These are phyloP conservation scores for Indicator indicator DNA, from an alignment of 2,113 vertebrate species.

Conservation along the genomic window DNA sequence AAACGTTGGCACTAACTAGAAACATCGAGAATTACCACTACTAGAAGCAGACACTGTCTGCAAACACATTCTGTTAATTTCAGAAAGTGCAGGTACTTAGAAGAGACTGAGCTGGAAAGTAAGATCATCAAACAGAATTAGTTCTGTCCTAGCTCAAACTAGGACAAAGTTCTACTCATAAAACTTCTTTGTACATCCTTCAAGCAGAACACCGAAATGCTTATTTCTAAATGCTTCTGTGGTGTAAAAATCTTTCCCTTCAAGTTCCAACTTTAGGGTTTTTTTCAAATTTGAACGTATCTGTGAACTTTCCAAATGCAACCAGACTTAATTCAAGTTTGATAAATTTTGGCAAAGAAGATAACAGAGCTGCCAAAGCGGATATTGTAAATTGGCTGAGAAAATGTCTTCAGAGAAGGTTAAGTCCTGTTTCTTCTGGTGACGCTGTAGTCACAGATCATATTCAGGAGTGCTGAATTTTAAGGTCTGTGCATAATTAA, in stretches of 20 bases:
- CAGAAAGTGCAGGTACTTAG: no score
- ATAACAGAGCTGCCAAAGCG: slow-evolving; percentile 13
- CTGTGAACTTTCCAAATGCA: slow-evolving; percentile 45
- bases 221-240: neutral
- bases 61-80: no score
- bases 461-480: slow-evolving; percentile 6
- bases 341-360: slow-evolving; percentile 54
- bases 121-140: no score
- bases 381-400: slow-evolving; percentile 26
- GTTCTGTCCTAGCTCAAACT: no score
- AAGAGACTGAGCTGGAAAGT: no score
- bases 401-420: slow-evolving; percentile 22
- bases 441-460: neutral
- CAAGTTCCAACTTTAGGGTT: neutral
- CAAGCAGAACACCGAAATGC: neutral
- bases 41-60: no score
- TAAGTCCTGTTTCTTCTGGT: neutral
- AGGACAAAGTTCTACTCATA: neutral
- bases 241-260: slow-evolving; percentile 21
- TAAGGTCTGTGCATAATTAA: slow-evolving; percentile 23
- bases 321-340: neutral
- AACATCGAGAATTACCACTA: no score
- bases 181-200: neutral
- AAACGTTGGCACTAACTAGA: no score
- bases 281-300: slow-evolving; percentile 6